phyloP scores from a whole-genome alignment of 1,140 invertebrate genomes.

The Caerostris extrusa region DNA sequence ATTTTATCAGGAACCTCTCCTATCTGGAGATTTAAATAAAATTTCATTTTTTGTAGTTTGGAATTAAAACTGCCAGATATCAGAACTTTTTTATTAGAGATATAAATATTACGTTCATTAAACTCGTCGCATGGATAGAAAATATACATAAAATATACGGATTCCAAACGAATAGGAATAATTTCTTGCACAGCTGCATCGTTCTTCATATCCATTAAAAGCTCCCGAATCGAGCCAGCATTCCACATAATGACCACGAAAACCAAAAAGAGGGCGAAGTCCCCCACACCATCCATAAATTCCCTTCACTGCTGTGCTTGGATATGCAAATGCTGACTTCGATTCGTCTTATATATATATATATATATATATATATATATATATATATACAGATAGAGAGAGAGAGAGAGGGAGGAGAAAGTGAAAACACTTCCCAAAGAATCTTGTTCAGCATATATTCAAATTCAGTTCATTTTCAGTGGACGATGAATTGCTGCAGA shows the following conservation, averaged over 20 bases:
- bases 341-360: background rate
- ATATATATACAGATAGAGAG: no score
- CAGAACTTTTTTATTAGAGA: no score
- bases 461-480: slow-evolving; percentile 31
- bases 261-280: background rate
- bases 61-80: no score
- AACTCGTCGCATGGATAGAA: no score
- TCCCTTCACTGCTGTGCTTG: background rate
- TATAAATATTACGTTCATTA: no score
- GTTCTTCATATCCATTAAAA: background rate
- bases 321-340: slow-evolving; percentile 8
- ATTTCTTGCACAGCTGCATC: background rate
- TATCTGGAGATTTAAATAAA: no score
- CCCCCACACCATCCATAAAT: background rate
- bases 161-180: background rate
- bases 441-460: background rate
- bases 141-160: background rate
- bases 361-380: no score
- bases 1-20: no score
- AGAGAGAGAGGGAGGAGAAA: background rate
- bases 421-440: background rate
- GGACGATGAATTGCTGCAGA: slow-evolving; percentile 25
- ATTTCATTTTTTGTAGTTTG: no score
- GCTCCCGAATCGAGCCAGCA: background rate
- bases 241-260: background rate